Base-by-base conservation (phyloP, 2,113 vertebrate genomes). In the Ascaphus truei region DNA sequence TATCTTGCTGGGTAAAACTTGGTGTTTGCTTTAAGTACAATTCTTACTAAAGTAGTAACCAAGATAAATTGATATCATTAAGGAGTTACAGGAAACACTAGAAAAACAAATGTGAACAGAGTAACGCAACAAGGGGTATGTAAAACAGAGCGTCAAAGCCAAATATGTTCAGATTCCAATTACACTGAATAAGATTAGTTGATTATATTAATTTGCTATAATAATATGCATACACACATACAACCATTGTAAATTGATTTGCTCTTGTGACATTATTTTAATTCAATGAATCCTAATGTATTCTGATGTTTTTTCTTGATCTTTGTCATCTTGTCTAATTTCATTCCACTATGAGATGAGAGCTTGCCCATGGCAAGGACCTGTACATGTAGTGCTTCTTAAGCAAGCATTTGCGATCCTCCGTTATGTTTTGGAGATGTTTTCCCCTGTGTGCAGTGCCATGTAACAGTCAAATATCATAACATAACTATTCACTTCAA, bases 281-380 rank as follows among this genome's bases (percentile, higher is more conserved):
- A 47, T 27, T 26, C 34, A 36, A 47, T 37, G 10, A 59, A n/a
- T 50, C 18, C 15, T 59, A 68, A 68, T 68, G 48, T 13, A 59
- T 27, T 36, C 13, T 58, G 52, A 58, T 18, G 22, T 64, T 43
- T 52, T 23, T 30, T 62, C 23, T 13, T 31, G 23, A 18, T 60
- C 53, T 61, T 66, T 52, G 18, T 68, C 37, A 48, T 27, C 16
- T 51, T 18, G 51, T 43, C 56, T 45, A n/a, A 30, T 47, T 53
- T 64, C 10, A 23, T 1, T 8, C 4, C 27, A 36, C 52, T 41
- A 63, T 39, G 37, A 34, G 63, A 37, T n/a, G 52, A n/a, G 48
- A 61, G n/a, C 7, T 1, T 1, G 43, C 13, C 29, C 3, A 12
- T 0, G 36, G 69, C 48, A 20, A 37, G n/a, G 0, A 0, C 45